phyloP scores from a whole-genome alignment of 1,140 invertebrate species.

The Medauroidea extradentata region DNA sequence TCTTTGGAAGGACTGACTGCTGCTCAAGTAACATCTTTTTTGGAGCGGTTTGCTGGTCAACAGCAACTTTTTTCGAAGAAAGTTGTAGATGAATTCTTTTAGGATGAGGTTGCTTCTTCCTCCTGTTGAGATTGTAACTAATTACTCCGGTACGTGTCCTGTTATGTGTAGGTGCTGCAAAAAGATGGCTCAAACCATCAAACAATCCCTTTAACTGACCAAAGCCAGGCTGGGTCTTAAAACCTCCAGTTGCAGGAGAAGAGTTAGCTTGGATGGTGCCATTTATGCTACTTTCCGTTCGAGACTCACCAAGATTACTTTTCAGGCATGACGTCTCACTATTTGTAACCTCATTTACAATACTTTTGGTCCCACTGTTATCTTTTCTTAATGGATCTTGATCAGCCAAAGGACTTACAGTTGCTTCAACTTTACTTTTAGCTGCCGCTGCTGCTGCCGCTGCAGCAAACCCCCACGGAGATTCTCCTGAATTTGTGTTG shows the following conservation, averaged over 20 bases:
- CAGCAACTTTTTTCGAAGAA: no score
- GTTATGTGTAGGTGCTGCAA: conserved; percentile 60
- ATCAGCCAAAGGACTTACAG: conserved; percentile 37
- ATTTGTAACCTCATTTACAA: no score
- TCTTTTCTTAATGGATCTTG: conserved; percentile 35
- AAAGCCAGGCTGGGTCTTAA: conserved; percentile 44
- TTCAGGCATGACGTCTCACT: no score
- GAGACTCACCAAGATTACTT: no score
- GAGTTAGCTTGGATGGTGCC: conserved; percentile 1
- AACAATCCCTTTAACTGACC: conserved; percentile 70
- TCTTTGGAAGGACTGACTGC: no score
- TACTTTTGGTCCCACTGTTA: no score
- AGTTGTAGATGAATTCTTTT: no score
- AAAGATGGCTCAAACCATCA: conserved; percentile 81
- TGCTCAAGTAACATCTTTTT: no score
- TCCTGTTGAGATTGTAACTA: conserved; percentile 5
- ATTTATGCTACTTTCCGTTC: no score
- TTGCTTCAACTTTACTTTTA: conserved; percentile 34
- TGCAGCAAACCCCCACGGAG: conserved; percentile 71
- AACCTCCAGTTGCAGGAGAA: conserved; percentile 28
- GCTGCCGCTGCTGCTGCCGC: no score
- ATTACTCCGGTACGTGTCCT: conserved; percentile 43
- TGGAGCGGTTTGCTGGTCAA: no score
- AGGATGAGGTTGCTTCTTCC: conserved; percentile 3
- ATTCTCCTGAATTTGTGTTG: neutral